Base-by-base conservation (phyloP, 2,888 invertebrate species). In the Epinotia nisella region DNA sequence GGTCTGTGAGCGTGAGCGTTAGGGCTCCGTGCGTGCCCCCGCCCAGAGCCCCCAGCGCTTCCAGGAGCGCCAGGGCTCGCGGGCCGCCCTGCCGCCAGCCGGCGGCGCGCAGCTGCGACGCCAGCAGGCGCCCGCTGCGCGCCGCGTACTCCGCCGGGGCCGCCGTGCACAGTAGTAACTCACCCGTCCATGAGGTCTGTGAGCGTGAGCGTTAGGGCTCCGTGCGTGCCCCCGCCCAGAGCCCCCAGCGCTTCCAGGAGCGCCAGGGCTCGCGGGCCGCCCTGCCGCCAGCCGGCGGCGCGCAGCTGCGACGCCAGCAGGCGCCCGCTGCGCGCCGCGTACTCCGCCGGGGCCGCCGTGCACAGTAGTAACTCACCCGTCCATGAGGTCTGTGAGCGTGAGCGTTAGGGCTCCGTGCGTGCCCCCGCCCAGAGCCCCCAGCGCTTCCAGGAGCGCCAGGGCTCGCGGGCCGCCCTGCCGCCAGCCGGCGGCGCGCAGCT, bases 201-300 rank as follows among this genome's bases (percentile, higher is more conserved):
- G n/a, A n/a, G n/a, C 2, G 39, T 39, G 39, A 39, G 77, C 76
- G 4, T 82, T 78, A 88, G 75, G 5, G 79, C 78, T n/a, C 24
- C 61, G 21, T 49, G 61, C 21, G 0, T 76, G 74, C 61, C 81
- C 72, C 53, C 86, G 13, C 85, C 87, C 60, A 91, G 80, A 29
- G 91, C 91, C 0, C 85, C 89, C 68, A 91, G 81, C 49, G 88
- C 91, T 74, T 90, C 91, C 35, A 92, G 81, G 74, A 91, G 81
- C 21, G 91, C 86, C 0, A 80, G 78, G 29, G 75, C n/a, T n/a
- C n/a, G n/a, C n/a, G n/a, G 72, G 7, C 84, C 82, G 13, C 78
- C 80, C 0, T 75, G 53, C 0, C 68, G 61, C 75, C 78, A 77
- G 17, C 70, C 68, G n/a, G n/a, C n/a, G n/a, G n/a, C n/a, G n/a